These are phyloP conservation scores for Danio choprae DNA, from an alignment of 2,797 vertebrate species.

Conservation along the genomic window DNA sequence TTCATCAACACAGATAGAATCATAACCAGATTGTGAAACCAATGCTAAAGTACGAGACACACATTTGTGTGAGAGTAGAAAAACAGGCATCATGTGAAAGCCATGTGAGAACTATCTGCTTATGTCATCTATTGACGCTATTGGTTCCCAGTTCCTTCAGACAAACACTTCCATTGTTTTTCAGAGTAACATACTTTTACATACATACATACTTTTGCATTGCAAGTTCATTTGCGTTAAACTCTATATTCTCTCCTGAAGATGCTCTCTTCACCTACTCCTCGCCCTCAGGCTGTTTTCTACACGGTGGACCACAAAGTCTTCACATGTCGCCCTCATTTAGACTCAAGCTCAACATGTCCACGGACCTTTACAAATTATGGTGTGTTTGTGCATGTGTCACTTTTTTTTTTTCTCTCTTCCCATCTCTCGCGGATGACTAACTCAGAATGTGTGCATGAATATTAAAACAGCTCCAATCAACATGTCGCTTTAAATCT, in stretches of 20 bases:
- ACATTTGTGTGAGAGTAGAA: not conserved
- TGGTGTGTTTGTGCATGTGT: slow-evolving; percentile 26
- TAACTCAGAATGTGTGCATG: slow-evolving; percentile 16
- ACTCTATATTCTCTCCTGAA: not conserved
- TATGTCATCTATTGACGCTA: not conserved
- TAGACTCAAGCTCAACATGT: slow-evolving; percentile 46
- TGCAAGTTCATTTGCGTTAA: slow-evolving; percentile 17
- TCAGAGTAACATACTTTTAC: not conserved
- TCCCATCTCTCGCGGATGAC: slow-evolving; percentile 4
- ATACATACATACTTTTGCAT: not conserved
- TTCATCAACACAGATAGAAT: not conserved
- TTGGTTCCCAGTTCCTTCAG: not conserved
- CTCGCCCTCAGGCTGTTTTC: slow-evolving; percentile 33
- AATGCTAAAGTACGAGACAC: slow-evolving; percentile 3
- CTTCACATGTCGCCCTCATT: slow-evolving; percentile 58
- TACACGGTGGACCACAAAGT: slow-evolving; percentile 42
- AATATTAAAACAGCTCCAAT: slow-evolving; percentile 39
- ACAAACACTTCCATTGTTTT: not conserved
- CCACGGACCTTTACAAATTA: slow-evolving; percentile 27
- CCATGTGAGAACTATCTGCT: slow-evolving; percentile 18
- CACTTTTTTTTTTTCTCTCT: slow-evolving; percentile 22
- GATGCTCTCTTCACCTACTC: not conserved
- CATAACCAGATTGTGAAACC: slow-evolving; percentile 1
- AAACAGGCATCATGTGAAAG: slow-evolving; percentile 22
- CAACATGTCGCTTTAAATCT: slow-evolving; percentile 42